These are phyloP conservation scores for Myanophis thanlyinensis DNA, from an alignment of 2,113 vertebrate genomes.

Conservation along the genomic window DNA sequence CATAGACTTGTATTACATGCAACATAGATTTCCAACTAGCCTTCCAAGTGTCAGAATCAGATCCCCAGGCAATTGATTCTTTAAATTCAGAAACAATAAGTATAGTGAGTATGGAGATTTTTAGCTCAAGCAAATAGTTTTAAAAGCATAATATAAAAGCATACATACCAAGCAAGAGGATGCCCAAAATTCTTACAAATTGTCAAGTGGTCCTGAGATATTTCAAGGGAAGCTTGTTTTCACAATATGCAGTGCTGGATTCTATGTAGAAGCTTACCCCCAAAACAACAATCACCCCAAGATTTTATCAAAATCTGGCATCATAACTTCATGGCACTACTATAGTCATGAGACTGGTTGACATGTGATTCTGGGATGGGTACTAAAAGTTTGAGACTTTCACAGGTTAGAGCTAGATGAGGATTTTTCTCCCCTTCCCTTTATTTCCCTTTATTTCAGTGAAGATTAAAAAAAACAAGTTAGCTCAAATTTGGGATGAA, in stretches of 20 bases:
- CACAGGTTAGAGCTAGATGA: background rate
- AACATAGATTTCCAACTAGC: background rate
- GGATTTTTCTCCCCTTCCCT: background rate
- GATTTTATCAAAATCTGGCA: background rate
- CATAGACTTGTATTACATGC: background rate
- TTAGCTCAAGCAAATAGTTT: background rate
- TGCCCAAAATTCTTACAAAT: background rate
- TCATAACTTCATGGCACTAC: background rate
- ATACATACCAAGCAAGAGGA: background rate
- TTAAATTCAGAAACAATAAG: background rate
- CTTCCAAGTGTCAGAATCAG: background rate
- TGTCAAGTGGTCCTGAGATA: background rate
- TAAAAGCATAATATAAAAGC: background rate
- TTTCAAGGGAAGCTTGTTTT: background rate
- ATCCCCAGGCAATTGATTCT: background rate
- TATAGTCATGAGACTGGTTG: background rate
- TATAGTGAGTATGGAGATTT: background rate
- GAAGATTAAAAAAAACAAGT: background rate
- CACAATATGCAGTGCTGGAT: background rate
- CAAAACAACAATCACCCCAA: background rate
- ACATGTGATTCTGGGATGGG: background rate
- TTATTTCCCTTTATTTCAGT: too few species aligned
- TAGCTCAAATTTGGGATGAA: background rate
- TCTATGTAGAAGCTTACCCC: background rate
- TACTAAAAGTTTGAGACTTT: background rate